Evolutionary conservation across 1,140 invertebrate genomes (phyloP), one percentile per base, ranked within the genome.

Genomic region (Musca vetustissima): DNA sequence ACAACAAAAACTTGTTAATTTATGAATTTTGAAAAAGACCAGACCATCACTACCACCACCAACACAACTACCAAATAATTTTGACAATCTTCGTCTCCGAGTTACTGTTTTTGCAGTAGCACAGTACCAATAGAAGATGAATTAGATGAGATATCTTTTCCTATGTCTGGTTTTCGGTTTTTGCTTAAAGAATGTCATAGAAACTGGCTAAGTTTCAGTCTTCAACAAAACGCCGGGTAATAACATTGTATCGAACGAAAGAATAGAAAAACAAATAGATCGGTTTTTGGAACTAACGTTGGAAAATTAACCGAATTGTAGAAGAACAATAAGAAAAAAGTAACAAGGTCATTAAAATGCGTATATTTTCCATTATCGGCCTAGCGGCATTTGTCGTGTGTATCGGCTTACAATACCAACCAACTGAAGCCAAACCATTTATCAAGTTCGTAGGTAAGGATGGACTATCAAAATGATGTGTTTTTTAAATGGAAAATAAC

Each of bases 401-500:
- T 14, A 43, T 61, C 0, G 36, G 32, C 13, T 36, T 61, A 32
- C 28, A 61, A 61, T 32, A 61, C 2, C 17, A 43, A 2, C 32
- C 28, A 36, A 19, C 24, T 21, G 57, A 61, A n/a, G 57, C 57
- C 19, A 61, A 61, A 43, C 57, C 57, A 19, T 61, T 61, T 36
- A 61, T 61, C 17, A 36, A 61, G 28, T 61, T 61, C 28, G 19
- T 61, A 57, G 53, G 53, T 57, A 57, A 57, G 53, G 19, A 57
- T 15, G 19, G 21, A 21, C 11, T 7, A 9, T 1, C 6, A 1
- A 43, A 43, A 7, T 43, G 36, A 43, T 43, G 36, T 43, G 36
- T 43, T 43, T 43, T 43, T 9, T 43, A 2, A 13, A 43, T 43
- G 36, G 6, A 28, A 28, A 28, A 8, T 9, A 43, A 13, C 36